These are phyloP conservation scores for Lycia hirtaria DNA, from an alignment of 2,888 invertebrate genomes.

Conservation along the genomic window DNA sequence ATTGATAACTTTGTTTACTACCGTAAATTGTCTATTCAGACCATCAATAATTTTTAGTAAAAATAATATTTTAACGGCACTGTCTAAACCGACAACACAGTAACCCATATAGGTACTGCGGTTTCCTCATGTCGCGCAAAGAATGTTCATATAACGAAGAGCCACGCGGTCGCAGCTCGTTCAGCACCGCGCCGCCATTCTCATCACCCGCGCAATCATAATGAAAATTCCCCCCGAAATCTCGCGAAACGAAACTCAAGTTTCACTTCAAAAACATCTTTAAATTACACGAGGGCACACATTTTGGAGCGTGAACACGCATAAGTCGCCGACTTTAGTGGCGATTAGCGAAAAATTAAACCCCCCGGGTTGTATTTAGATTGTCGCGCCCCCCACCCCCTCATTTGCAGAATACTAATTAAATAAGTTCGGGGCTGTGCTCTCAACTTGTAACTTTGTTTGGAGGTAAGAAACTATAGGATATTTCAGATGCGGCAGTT, in stretches of 20 bases:
- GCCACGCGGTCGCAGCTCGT: background rate
- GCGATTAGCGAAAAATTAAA: conserved; percentile 47
- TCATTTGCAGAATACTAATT: conserved; percentile 50
- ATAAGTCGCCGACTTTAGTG: conserved; percentile 44
- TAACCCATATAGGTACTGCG: too few species aligned
- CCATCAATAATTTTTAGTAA: too few species aligned
- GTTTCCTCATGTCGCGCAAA: too few species aligned
- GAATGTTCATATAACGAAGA: background rate
- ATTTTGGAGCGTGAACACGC: conserved; percentile 41
- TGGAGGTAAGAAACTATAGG: conserved; percentile 8
- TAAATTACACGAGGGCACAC: conserved; percentile 29
- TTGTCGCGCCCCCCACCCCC: conserved; percentile 43
- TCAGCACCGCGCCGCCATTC: background rate
- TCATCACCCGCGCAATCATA: conserved; percentile 19
- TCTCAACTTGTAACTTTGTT: conserved; percentile 41
- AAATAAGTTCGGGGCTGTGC: conserved; percentile 46
- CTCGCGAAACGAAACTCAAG: conserved; percentile 16
- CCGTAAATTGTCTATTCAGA: too few species aligned
- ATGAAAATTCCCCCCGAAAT: conserved; percentile 27
- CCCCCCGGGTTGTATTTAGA: conserved; percentile 44
- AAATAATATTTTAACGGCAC: too few species aligned
- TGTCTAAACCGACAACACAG: too few species aligned
- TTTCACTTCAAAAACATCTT: conserved; percentile 30
- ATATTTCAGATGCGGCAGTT: conserved; percentile 21
- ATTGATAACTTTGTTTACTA: too few species aligned